phyloP scores from a whole-genome alignment of 2,888 invertebrate species.

The Drosophila crucigera region DNA sequence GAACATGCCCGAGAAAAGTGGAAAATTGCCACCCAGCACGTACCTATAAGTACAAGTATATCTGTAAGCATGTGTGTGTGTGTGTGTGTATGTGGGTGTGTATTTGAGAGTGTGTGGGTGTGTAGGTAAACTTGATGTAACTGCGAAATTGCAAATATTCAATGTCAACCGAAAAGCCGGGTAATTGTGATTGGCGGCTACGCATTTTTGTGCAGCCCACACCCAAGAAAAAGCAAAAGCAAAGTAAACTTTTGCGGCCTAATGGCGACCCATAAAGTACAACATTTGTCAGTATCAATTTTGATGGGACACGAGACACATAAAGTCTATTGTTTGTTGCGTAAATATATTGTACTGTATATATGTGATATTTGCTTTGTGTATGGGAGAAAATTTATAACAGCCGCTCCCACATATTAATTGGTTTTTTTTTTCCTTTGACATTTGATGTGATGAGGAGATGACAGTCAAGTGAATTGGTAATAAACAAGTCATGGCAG shows the following conservation, averaged over 20 bases:
- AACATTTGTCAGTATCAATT: constrained; percentile 77
- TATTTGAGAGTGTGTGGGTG: background rate
- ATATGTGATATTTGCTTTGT: background rate
- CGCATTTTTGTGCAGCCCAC: constrained; percentile 36
- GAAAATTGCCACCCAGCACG: constrained; percentile 51
- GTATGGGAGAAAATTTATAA: constrained; percentile 55
- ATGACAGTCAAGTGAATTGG: constrained; percentile 28
- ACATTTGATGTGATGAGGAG: constrained; percentile 42
- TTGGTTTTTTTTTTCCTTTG: constrained; percentile 55
- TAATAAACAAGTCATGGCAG: constrained; percentile 37
- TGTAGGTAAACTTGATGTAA: constrained; percentile 18
- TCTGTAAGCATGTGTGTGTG: background rate
- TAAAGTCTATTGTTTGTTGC: constrained; percentile 66
- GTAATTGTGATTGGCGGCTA: constrained; percentile 77
- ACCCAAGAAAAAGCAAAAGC: background rate
- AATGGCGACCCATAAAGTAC: constrained; percentile 71
- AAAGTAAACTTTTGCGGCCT: constrained; percentile 66
- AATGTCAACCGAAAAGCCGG: constrained; percentile 31
- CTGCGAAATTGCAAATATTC: constrained; percentile 51
- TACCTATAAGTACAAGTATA: constrained; percentile 22
- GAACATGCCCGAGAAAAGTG: constrained; percentile 49
- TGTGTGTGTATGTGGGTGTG: background rate
- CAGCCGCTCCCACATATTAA: constrained; percentile 62
- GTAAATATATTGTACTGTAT: constrained; percentile 51
- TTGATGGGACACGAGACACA: constrained; percentile 56